Conservation (phyloP, 1,140 invertebrate genomes). For the Drosophila pseudoananassae region DNA sequence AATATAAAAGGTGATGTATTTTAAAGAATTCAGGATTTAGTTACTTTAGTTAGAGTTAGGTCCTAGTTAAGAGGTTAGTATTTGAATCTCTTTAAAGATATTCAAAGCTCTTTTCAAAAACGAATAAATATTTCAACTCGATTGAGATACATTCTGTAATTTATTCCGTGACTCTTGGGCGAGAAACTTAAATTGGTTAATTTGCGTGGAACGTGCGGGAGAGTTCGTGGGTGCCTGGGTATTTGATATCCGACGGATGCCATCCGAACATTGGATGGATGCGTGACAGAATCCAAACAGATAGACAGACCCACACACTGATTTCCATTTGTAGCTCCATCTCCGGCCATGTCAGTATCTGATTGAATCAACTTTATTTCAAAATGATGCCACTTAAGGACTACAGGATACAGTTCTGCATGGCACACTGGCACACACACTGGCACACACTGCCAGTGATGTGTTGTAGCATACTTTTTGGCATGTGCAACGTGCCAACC, state of each 20-base stretch:
- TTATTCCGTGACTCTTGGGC: not conserved
- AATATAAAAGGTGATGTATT: no score
- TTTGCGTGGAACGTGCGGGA: slow-evolving; percentile 3
- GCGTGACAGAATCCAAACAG: slow-evolving; percentile 60
- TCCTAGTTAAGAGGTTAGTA: no score
- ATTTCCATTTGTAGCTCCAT: not conserved
- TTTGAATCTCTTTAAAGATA: no score
- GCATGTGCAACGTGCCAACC: slow-evolving; percentile 69
- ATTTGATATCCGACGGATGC: slow-evolving; percentile 30
- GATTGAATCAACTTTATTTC: slow-evolving; percentile 84
- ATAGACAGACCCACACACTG: slow-evolving; percentile 13
- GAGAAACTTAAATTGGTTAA: slow-evolving; percentile 47
- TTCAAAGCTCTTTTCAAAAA: not conserved
- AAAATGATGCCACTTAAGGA: slow-evolving; percentile 80
- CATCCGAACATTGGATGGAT: slow-evolving; percentile 61
- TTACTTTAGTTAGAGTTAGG: no score
- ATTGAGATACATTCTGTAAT: slow-evolving; percentile 1
- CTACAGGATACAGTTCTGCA: slow-evolving; percentile 52
- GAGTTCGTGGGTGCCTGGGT: slow-evolving; percentile 1
- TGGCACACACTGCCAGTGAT: not conserved
- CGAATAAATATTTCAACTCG: not conserved
- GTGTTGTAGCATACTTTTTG: slow-evolving; percentile 75
- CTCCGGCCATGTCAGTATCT: slow-evolving; percentile 47
- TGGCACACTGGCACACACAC: slow-evolving; percentile 20
- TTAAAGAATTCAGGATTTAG: no score